These are phyloP conservation scores for Xenotilapia caudafasciata DNA, from an alignment of 2,113 vertebrate species.

Conservation along the genomic window DNA sequence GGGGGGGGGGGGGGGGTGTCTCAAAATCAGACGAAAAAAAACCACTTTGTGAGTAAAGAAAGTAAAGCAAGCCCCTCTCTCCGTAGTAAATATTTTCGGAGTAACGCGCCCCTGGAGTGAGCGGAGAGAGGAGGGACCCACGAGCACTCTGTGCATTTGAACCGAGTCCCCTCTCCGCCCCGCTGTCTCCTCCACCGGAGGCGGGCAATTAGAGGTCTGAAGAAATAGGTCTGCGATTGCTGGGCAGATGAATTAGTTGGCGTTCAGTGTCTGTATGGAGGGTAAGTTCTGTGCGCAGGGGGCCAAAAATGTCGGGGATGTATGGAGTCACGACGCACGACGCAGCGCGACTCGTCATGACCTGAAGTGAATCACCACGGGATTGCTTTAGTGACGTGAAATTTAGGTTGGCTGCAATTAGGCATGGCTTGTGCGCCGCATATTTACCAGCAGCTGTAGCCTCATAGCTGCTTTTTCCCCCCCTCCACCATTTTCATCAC, in stretches of 20 bases:
- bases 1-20: rapidly evolving
- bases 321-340: slow-evolving; percentile 59
- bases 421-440: not conserved
- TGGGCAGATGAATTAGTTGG: slow-evolving; percentile 18
- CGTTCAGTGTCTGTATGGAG: slow-evolving; percentile 24
- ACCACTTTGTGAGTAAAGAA: not conserved
- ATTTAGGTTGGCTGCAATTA: slow-evolving; percentile 41
- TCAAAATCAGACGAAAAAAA: not conserved
- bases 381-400: slow-evolving; percentile 66
- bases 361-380: slow-evolving; percentile 58
- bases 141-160: slow-evolving; percentile 12
- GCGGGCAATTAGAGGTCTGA: slow-evolving; percentile 25
- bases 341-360: slow-evolving; percentile 62
- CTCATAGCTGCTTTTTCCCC: not conserved
- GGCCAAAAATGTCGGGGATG: slow-evolving; percentile 15
- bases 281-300: slow-evolving; percentile 4
- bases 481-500: not conserved
- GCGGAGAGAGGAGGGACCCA: slow-evolving; percentile 12
- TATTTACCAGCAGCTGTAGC: slow-evolving; percentile 2
- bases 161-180: not conserved
- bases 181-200: slow-evolving; percentile 9
- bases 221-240: slow-evolving; percentile 10
- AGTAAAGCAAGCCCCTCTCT: not conserved
- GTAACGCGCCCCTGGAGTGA: not conserved
- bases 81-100: not conserved